Conservation (phyloP, 1,140 invertebrate species). For the Leguminivora glycinivorella region DNA sequence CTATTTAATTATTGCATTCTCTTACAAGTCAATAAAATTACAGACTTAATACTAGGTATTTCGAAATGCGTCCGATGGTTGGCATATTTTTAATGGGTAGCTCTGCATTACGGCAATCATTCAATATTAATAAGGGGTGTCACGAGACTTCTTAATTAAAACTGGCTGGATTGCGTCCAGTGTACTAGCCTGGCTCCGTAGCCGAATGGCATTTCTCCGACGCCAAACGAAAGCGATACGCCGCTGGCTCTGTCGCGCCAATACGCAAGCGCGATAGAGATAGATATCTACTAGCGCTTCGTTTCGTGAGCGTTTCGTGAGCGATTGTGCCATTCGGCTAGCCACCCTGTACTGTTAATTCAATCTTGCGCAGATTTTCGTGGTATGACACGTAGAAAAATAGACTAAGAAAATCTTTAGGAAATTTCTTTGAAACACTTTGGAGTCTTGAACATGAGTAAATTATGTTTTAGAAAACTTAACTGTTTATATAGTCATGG, state of each 20-base stretch:
- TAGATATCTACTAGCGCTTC: too few relatives aligned
- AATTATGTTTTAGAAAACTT: too few relatives aligned
- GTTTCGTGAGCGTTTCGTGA: too few relatives aligned
- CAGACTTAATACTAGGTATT: not conserved
- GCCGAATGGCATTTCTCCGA: too few relatives aligned
- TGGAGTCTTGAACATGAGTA: too few relatives aligned
- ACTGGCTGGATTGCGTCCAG: slow-evolving; percentile 56
- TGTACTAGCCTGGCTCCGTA: slow-evolving; percentile 53
- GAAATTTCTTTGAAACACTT: not conserved
- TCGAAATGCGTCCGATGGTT: slow-evolving; percentile 33
- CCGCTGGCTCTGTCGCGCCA: too few relatives aligned
- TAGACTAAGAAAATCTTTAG: not conserved
- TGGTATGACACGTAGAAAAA: not conserved
- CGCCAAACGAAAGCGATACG: too few relatives aligned
- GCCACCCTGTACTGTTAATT: not conserved
- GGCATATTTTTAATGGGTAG: slow-evolving; percentile 58
- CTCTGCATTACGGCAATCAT: slow-evolving; percentile 51
- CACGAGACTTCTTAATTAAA: slow-evolving; percentile 71
- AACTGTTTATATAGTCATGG: too few relatives aligned
- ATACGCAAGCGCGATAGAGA: too few relatives aligned
- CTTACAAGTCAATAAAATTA: too few relatives aligned
- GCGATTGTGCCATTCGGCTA: too few relatives aligned
- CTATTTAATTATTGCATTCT: too few relatives aligned
- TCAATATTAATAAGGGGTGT: slow-evolving; percentile 62
- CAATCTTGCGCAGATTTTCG: not conserved